phyloP scores from a whole-genome alignment of 2,797 vertebrate species.

The Choloepus didactylus region DNA sequence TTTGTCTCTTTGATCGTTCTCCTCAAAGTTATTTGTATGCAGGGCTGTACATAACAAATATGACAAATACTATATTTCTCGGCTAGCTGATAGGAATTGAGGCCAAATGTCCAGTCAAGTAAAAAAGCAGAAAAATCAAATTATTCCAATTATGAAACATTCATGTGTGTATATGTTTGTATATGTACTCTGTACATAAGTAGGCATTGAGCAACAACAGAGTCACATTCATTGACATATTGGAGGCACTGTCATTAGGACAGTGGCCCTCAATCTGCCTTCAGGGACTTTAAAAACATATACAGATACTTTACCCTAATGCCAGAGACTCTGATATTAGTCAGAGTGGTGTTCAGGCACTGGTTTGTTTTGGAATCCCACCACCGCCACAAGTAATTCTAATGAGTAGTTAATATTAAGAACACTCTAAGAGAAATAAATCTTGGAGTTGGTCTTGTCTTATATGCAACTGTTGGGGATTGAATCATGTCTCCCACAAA shows the following conservation, averaged over 20 bases:
- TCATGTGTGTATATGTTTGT: not conserved
- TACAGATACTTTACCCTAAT: not conserved
- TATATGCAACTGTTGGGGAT: too few relatives aligned
- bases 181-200: not conserved
- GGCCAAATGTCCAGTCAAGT: not conserved
- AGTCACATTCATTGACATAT: too few relatives aligned
- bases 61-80: conserved; percentile 43
- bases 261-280: not conserved
- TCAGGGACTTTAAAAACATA: not conserved
- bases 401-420: not conserved
- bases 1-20: conserved; percentile 82
- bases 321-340: not conserved
- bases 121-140: not conserved
- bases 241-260: not conserved
- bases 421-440: not conserved
- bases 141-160: not conserved
- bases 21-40: conserved; percentile 64
- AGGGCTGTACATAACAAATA: not conserved
- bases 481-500: too few relatives aligned
- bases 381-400: not conserved
- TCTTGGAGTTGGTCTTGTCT: not conserved
- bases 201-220: not conserved
- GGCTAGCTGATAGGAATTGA: not conserved
- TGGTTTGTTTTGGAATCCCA: not conserved
- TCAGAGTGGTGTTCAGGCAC: not conserved